These are phyloP conservation scores for Drosophila obscura DNA, from an alignment of 1,140 invertebrate species.

Conservation along the genomic window DNA sequence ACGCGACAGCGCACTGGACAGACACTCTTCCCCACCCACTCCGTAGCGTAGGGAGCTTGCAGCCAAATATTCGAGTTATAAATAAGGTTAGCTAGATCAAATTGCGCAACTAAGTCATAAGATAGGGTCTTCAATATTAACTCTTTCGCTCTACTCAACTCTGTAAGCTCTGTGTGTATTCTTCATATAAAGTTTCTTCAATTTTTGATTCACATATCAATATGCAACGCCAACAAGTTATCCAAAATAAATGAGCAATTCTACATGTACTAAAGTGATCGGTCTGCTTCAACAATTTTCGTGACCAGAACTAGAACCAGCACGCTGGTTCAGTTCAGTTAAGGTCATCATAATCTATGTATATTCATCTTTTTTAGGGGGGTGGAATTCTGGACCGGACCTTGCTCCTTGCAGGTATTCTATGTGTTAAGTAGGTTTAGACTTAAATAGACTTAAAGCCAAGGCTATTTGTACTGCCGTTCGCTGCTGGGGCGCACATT, in stretches of 20 bases:
- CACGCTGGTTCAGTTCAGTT: too few species aligned
- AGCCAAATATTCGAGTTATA: constrained; percentile 26
- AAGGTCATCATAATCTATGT: background rate
- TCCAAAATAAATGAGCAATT: constrained; percentile 54
- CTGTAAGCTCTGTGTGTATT: constrained; percentile 14
- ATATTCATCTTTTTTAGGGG: constrained; percentile 11
- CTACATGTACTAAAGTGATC: constrained; percentile 37
- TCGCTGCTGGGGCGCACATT: constrained; percentile 39
- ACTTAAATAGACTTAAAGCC: constrained; percentile 75
- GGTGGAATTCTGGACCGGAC: constrained; percentile 21
- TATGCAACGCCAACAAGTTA: constrained; percentile 21
- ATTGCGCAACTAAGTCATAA: constrained; percentile 52
- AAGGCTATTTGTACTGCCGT: constrained; percentile 78
- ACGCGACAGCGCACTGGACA: constrained; percentile 41
- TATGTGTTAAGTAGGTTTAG: constrained; percentile 40
- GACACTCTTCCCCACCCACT: constrained; percentile 7
- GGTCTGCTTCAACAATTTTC: constrained; percentile 7
- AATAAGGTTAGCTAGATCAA: constrained; percentile 44
- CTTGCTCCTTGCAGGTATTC: constrained; percentile 28
- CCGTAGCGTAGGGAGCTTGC: constrained; percentile 16
- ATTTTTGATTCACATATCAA: constrained; percentile 47
- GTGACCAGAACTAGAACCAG: too few species aligned
- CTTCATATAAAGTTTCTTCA: constrained; percentile 29
- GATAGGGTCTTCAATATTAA: constrained; percentile 39
- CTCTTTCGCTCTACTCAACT: constrained; percentile 3